Evolutionary conservation across 2,113 vertebrate species (phyloP), one percentile per base, ranked within the genome.

Genomic region (Oryzias melastigma): DNA sequence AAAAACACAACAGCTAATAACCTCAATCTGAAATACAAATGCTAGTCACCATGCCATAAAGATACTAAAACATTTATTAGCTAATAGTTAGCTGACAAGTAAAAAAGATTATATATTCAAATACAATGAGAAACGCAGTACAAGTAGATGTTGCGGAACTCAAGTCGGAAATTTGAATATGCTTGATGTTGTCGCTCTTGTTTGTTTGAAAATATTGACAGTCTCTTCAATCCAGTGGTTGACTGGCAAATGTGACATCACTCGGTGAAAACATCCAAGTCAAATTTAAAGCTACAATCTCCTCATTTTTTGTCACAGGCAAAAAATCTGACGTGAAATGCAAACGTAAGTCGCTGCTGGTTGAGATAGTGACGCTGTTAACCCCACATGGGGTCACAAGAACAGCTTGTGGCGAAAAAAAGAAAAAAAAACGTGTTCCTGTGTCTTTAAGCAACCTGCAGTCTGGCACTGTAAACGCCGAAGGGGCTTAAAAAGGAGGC

Each of bases 81-180:
- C 89, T 91, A 96, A 85, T 95, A 98, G 93, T 96, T 95, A 97
- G 96, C 90, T 89, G 93, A 98, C 96, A 94, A 98, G 95, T 97
- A 98, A 93, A 98, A 99, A 98, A 95, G 95, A 96, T 98, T 97
- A 98, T 97, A 97, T 98, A 97, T 95, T 96, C 94, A 98, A 98
- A 98, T 95, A 98, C 95, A 92, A 95, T 96, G 94, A 98, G 96
- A 94, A 97, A 95, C 91, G 95, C 95, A 95, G 93, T 95, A 96
- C 94, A 93, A 85, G 83, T 92, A 94, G 85, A 92, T 95, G 93
- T 98, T 94, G 95, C 95, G 92, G 91, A 98, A 97, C 94, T 98
- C 95, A 97, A 95, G 94, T 96, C 94, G 93, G 93, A 93, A 95
- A 95, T 96, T 95, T 90, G 94, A 95, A 91, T 89, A 88, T 77